Base-by-base conservation (phyloP, 2,113 vertebrate species). In the Megaceryle torquata region DNA sequence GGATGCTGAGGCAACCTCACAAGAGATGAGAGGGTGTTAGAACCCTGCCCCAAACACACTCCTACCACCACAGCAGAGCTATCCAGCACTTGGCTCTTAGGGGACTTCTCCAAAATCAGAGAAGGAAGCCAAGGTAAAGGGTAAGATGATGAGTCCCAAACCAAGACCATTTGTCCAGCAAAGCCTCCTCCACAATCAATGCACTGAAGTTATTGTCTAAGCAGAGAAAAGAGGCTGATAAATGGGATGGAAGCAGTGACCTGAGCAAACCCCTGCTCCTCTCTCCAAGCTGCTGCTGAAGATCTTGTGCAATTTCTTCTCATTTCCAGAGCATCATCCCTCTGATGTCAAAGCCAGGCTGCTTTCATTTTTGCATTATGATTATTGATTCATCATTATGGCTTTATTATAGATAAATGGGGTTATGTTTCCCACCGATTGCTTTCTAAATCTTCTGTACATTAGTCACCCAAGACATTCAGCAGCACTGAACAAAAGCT, bases 71-170 rank as follows among this genome's bases (percentile, higher is more conserved):
- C 6, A 60, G 33, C 2, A 4, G 71, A 50, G 56, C 7, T 10
- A 59, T 1, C 0, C 5, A 1, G 44, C 51, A 64, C 1, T 5
- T 60, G 13, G 29, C 21, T 74, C 33, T 18, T 46, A 59, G 54
- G 24, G 12, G 10, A 74, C 37, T 77, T 65, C 26, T 57, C 39
- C 67, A 83, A 72, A 82, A 65, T 17, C 37, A 54, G 21, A 85
- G 65, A 79, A 37, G 9, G 33, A 79, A 91, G 28, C 13, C 35
- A 69, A n/a, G 28, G 37, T 46, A 76, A 82, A 74, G 79, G 17
- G 35, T 22, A 79, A 82, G 48, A 79, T 2, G 0, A 22, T 10
- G 29, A 69, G 17, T 31, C n/a, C n/a, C 69, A 84, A 50, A 65
- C 5, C n/a, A 65, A 68, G 17, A 10, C 44, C 64, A 12, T 14